A percentile compares a stretch with the other conserved stretches of the same genome.
Conservation (phyloP, 1,140 invertebrate species). For the Drosophila subobscura region DNA sequence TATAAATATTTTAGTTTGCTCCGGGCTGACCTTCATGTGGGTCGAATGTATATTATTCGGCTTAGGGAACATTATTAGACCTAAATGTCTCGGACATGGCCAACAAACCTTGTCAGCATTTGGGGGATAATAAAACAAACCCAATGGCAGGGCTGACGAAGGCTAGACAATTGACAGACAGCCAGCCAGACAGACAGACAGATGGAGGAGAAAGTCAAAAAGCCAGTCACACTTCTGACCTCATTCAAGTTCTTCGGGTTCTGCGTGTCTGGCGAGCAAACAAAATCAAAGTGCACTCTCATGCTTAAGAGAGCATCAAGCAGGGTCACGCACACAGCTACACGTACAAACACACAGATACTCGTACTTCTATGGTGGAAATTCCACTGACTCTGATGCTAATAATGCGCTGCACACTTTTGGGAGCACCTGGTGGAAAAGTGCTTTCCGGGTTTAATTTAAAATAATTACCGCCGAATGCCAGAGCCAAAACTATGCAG, state of each 20-base stretch:
- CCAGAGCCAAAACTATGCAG: conserved; percentile 18
- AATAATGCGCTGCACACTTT: conserved; percentile 55
- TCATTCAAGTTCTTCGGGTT: conserved; percentile 4
- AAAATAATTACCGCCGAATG: conserved; percentile 65
- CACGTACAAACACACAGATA: background rate
- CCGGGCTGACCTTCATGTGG: conserved; percentile 15
- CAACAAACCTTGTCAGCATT: conserved; percentile 29
- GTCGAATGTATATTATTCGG: conserved; percentile 13
- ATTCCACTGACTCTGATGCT: conserved; percentile 36
- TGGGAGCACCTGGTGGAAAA: conserved; percentile 51
- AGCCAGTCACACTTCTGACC: conserved; percentile 25
- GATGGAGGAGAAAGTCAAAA: conserved; percentile 16
- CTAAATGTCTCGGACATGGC: conserved; percentile 25
- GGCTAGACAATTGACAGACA: conserved; percentile 38
- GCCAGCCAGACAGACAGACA: conserved; percentile 1
- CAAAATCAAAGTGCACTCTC: conserved; percentile 43
- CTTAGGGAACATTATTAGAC: conserved; percentile 39
- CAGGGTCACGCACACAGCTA: conserved; percentile 3
- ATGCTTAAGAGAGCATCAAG: conserved; percentile 13
- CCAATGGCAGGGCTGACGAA: conserved; percentile 25
- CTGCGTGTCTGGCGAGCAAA: conserved; percentile 12
- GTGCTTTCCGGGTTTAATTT: conserved; percentile 61
- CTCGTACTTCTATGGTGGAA: too few species aligned
- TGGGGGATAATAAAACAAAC: conserved; percentile 37
- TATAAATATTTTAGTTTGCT: conserved; percentile 25